These are phyloP conservation scores for Oryzias javanicus DNA, from an alignment of 2,113 vertebrate genomes.

Conservation along the genomic window DNA sequence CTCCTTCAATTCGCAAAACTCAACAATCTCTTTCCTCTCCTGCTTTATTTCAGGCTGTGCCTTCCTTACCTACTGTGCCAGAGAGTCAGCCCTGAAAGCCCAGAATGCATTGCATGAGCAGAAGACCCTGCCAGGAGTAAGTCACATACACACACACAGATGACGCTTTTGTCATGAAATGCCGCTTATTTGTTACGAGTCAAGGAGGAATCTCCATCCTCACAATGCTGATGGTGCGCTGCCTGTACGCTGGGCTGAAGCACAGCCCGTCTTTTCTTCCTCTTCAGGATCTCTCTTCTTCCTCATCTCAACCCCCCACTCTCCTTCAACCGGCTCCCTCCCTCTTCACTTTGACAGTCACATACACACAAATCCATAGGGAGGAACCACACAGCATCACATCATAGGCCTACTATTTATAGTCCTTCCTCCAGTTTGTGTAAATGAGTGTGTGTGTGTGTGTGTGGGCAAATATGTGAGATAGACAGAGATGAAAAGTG, in stretches of 20 bases:
- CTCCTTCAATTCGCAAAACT: slow-evolving; percentile 38
- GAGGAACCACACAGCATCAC: slow-evolving; percentile 70
- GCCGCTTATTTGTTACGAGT: slow-evolving; percentile 50
- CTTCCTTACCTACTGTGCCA: slow-evolving; percentile 92
- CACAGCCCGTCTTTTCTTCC: slow-evolving; percentile 20
- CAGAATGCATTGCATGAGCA: slow-evolving; percentile 90
- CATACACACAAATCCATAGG: slow-evolving; percentile 68
- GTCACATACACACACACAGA: slow-evolving; percentile 51
- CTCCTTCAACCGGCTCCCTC: slow-evolving; percentile 24
- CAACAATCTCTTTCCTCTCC: slow-evolving; percentile 40
- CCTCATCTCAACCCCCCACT: neutral
- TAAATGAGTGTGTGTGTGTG: slow-evolving; percentile 42
- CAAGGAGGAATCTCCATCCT: slow-evolving; percentile 45
- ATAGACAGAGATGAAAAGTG: slow-evolving; percentile 40
- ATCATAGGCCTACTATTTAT: slow-evolving; percentile 76
- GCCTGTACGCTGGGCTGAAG: slow-evolving; percentile 35
- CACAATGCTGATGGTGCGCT: slow-evolving; percentile 46
- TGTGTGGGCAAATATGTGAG: slow-evolving; percentile 46
- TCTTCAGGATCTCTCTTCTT: slow-evolving; percentile 41
- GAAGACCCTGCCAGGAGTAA: slow-evolving; percentile 91
- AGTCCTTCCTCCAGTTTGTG: slow-evolving; percentile 63
- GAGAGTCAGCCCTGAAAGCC: slow-evolving; percentile 90
- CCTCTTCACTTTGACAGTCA: slow-evolving; percentile 50
- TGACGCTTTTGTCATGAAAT: slow-evolving; percentile 31
- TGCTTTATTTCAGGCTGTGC: slow-evolving; percentile 81